phyloP scores from a whole-genome alignment of 2,113 vertebrate species.

The Hassar affinis region DNA sequence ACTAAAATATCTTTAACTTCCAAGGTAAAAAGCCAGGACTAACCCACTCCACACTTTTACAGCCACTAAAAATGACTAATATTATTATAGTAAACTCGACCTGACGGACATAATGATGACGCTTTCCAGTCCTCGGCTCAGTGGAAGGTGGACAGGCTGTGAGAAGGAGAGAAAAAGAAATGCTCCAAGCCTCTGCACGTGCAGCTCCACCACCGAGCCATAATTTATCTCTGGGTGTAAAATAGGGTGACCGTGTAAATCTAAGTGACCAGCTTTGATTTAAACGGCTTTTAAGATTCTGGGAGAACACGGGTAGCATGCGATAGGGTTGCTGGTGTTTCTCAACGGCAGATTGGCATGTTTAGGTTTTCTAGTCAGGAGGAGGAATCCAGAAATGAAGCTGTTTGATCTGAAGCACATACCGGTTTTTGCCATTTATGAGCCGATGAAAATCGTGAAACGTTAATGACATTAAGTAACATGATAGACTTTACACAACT shows the following conservation, averaged over 20 bases:
- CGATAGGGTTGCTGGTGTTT: slow-evolving; percentile 48
- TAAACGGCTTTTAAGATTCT: slow-evolving; percentile 54
- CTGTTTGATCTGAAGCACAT: slow-evolving; percentile 2
- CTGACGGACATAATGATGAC: slow-evolving; percentile 29
- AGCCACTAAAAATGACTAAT: slow-evolving; percentile 47
- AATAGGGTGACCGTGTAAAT: slow-evolving; percentile 45
- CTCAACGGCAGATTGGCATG: slow-evolving; percentile 45
- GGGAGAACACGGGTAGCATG: background rate
- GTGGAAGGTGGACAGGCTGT: slow-evolving; percentile 1
- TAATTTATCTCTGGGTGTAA: slow-evolving; percentile 47
- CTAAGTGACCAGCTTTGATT: slow-evolving; percentile 53
- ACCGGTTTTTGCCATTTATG: slow-evolving; percentile 2
- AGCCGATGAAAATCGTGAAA: background rate
- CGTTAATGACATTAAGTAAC: background rate
- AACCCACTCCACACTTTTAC: slow-evolving; percentile 33
- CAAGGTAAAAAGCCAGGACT: slow-evolving; percentile 18
- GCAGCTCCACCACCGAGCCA: slow-evolving; percentile 7
- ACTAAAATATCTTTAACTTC: slow-evolving; percentile 26
- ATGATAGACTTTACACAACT: background rate
- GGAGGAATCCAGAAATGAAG: slow-evolving; percentile 37
- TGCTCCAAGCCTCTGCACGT: slow-evolving; percentile 32
- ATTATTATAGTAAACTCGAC: slow-evolving; percentile 41
- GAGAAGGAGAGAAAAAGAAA: slow-evolving; percentile 9
- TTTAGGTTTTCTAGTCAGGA: slow-evolving; percentile 19
- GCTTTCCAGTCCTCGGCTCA: slow-evolving; percentile 31